phyloP scores from a whole-genome alignment of 1,140 invertebrate genomes.

The Zaprionus inermis region DNA sequence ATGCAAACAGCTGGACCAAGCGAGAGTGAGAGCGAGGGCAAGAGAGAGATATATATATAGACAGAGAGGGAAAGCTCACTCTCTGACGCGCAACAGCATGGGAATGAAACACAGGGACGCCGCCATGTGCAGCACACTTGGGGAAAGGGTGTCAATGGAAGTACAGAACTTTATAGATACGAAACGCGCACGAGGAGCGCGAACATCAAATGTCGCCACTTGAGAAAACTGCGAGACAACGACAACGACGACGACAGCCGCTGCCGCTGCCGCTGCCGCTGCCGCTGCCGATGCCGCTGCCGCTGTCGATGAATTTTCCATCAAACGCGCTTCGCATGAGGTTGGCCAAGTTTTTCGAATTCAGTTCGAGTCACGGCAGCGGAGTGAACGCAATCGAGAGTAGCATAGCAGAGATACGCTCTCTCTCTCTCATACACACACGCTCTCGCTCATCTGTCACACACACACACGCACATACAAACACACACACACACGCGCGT shows the following conservation, averaged over 20 bases:
- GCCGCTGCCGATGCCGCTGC: too few relatives aligned
- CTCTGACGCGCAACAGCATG: constrained; percentile 23
- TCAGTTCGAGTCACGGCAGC: constrained; percentile 73
- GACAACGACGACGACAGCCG: too few relatives aligned
- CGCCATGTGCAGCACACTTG: constrained; percentile 15
- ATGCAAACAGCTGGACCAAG: constrained; percentile 40
- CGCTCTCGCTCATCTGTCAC: constrained; percentile 15
- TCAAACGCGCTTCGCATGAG: constrained; percentile 28
- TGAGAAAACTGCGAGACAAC: constrained; percentile 34
- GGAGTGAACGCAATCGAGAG: constrained; percentile 56
- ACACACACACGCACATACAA: neutral
- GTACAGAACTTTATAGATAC: constrained; percentile 68
- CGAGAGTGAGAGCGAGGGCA: constrained; percentile 5
- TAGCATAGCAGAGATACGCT: neutral
- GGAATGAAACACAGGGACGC: constrained; percentile 20
- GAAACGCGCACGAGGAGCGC: constrained; percentile 24
- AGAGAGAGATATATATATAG: too few relatives aligned
- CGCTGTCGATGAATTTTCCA: constrained; percentile 18
- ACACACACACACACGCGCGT: neutral
- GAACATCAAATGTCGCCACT: constrained; percentile 40
- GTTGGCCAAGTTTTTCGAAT: constrained; percentile 67
- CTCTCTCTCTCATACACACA: constrained; percentile 7
- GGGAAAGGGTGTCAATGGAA: constrained; percentile 81
- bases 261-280: too few relatives aligned
- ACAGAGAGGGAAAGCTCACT: constrained; percentile 16